Evolutionary conservation across 2,113 vertebrate genomes (phyloP), one percentile per base, ranked within the genome.

Genomic region (Galbula dea): DNA sequence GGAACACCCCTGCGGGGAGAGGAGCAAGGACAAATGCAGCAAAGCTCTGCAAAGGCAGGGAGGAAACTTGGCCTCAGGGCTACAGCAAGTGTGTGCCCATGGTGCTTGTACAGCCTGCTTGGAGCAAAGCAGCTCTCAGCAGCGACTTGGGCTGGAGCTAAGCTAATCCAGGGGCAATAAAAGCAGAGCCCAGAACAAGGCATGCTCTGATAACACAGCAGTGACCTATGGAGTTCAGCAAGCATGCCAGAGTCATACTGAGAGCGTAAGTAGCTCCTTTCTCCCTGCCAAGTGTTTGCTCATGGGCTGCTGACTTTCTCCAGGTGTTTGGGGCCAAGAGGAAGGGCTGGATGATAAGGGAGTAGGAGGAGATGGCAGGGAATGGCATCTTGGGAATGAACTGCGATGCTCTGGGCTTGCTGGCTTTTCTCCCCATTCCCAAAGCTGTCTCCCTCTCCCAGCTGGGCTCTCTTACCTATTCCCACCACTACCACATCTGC

Each of bases 401-500:
- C 34, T 49, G 39, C 23, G 51, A 12, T 63, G 51, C 39, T 67
- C 68, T 71, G 83, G 49, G 51, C 46, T 78, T n/a, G 21, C 39
- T 82, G 77, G 15, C 24, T 65, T 27, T 8, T 49, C 3, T 59
- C 43, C 39, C 36, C 7, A 2, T 30, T 62, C 48, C 62, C 62
- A 48, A 63, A 82, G 9, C 73, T 17, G 7, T 10, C 29, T 37
- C 54, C 23, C 7, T 45, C 16, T 41, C 41, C 68, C 81, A 10
- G 0, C 6, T 9, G 51, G 24, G 34, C 8, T 81, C 37, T 65
- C 88, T 88, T 81, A 99, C 99, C 98, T 86, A 98, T 98, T 93
- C 98, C 98, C 32, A 95, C 91, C 78, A 99, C 97, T 20, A 99
- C 98, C 41, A 98, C 92, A 34, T 98, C 98, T 27, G 98, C 98